Conservation (phyloP, 1,140 invertebrate genomes). For the Sarcophaga peregrina region DNA sequence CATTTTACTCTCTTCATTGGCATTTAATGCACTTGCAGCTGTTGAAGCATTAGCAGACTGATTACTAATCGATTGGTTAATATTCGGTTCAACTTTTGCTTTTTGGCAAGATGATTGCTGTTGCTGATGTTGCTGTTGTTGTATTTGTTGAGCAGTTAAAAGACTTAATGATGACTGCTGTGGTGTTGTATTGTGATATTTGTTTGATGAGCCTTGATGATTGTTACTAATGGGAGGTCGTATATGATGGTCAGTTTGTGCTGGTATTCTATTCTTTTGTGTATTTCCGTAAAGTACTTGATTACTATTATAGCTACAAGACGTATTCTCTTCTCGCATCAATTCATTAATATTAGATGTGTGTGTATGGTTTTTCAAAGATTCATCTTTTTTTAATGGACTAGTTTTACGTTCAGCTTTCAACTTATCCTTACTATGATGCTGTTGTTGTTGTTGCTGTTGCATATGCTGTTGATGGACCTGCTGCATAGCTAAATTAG, state of each 20-base stretch:
- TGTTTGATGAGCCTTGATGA: not conserved
- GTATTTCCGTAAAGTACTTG: not conserved
- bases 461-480: slow-evolving; percentile 62
- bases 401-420: slow-evolving; percentile 57
- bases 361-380: not conserved
- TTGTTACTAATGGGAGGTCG: slow-evolving; percentile 2
- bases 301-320: slow-evolving; percentile 15
- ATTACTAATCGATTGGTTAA: slow-evolving; percentile 26
- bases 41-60: no score
- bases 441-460: slow-evolving; percentile 51
- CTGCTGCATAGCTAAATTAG: slow-evolving; percentile 59
- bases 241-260: slow-evolving; percentile 11
- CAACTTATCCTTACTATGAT: slow-evolving; percentile 59
- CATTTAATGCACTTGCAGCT: not conserved
- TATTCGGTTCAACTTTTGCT: slow-evolving; percentile 42
- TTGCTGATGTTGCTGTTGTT: not conserved
- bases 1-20: slow-evolving; percentile 39
- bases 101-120: slow-evolving; percentile 40
- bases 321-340: slow-evolving; percentile 8
- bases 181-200: slow-evolving; percentile 22
- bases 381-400: slow-evolving; percentile 53
- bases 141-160: slow-evolving; percentile 12
- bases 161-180: not conserved
- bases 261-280: not conserved
- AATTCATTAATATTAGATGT: not conserved